phyloP scores from a whole-genome alignment of 1,140 invertebrate genomes.

The Drosophila yakuba region DNA sequence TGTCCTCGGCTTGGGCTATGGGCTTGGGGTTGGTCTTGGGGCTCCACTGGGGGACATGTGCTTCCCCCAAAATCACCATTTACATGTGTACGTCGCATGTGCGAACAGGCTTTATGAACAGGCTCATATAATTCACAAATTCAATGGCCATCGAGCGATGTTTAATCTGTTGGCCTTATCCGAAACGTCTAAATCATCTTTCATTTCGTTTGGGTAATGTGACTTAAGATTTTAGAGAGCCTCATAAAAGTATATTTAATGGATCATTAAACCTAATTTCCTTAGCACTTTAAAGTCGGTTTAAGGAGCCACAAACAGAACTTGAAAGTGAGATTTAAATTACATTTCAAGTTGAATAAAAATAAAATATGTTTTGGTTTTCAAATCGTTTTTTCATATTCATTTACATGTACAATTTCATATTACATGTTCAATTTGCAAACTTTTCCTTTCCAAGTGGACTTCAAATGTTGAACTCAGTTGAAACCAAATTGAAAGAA shows the following conservation, averaged over 20 bases:
- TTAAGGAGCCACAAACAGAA: neutral
- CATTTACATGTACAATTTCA: no score
- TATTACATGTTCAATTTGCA: no score
- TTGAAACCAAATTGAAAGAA: neutral
- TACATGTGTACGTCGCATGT: slow-evolving; percentile 27
- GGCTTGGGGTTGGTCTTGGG: neutral
- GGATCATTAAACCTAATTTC: no score
- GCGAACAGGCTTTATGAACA: slow-evolving; percentile 16
- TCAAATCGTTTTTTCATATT: no score
- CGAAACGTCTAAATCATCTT: slow-evolving; percentile 3
- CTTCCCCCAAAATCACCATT: slow-evolving; percentile 13
- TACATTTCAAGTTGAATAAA: no score
- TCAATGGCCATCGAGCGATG: neutral
- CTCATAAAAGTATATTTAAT: no score
- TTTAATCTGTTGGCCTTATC: neutral
- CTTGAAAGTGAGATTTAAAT: neutral
- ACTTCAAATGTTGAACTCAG: no score
- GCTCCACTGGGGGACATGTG: slow-evolving; percentile 2
- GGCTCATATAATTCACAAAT: slow-evolving; percentile 1
- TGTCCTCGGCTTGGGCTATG: slow-evolving; percentile 10
- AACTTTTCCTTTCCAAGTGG: no score
- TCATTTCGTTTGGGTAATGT: no score
- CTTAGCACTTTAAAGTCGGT: no score
- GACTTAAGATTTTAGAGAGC: no score
- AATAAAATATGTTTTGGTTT: no score